Evolutionary conservation across 2,113 vertebrate genomes (phyloP).

Genomic region (Columba janthina): DNA sequence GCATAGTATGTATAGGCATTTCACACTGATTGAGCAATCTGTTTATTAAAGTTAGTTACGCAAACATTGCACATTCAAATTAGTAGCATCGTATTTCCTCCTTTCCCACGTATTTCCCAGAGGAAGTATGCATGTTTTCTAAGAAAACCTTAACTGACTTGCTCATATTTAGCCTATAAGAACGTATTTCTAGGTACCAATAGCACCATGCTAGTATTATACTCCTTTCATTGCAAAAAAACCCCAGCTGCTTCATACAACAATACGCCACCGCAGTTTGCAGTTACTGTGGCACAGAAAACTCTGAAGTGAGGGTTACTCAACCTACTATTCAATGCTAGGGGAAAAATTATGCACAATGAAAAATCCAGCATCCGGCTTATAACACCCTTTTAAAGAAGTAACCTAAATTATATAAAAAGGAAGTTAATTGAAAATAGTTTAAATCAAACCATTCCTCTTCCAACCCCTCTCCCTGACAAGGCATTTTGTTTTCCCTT

Average conservation of each 20-base stretch:
- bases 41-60: slow-evolving; percentile 49
- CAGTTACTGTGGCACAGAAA: neutral
- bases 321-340: neutral
- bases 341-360: neutral
- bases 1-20: neutral
- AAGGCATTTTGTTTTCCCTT: neutral
- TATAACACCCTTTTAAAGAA: neutral
- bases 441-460: neutral
- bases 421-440: neutral
- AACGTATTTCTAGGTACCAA: neutral
- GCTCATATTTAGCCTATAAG: neutral
- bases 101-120: slow-evolving; percentile 49
- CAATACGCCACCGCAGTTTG: neutral
- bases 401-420: neutral
- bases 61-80: slow-evolving; percentile 36
- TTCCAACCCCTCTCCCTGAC: neutral
- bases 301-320: neutral
- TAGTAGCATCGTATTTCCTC: neutral
- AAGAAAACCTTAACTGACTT: neutral
- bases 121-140: neutral
- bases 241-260: neutral
- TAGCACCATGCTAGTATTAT: neutral
- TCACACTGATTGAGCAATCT: slow-evolving; percentile 35
- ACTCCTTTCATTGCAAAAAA: neutral
- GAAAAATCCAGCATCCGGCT: neutral